Percentiles rank a stretch among this genome's conserved stretches.
These are phyloP conservation scores for Nomada lathburiana DNA, from an alignment of 2,888 invertebrate genomes.

Conservation along the genomic window DNA sequence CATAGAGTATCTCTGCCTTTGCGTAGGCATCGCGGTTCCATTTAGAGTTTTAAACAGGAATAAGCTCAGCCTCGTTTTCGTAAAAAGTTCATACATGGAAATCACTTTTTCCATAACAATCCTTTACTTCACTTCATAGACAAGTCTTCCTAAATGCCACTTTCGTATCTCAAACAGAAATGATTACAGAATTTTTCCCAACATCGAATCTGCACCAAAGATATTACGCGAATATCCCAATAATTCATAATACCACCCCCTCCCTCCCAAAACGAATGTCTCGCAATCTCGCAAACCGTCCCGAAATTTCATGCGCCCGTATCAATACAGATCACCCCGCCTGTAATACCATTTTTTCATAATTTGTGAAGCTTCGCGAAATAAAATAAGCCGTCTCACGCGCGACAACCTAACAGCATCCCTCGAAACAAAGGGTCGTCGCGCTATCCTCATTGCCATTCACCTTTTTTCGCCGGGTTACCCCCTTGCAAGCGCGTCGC, in stretches of 20 bases:
- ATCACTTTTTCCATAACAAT: neutral
- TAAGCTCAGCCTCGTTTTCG: neutral
- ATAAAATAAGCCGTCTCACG: neutral
- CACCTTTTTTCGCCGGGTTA: conserved; percentile 7
- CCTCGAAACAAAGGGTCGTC: conserved; percentile 29
- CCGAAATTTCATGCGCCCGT: no score
- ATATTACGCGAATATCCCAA: no score
- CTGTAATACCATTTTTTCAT: no score
- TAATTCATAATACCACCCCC: no score
- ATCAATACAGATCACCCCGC: no score
- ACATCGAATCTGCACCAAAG: no score
- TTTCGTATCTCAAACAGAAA: no score
- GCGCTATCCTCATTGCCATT: conserved; percentile 26
- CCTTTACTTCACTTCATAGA: no score
- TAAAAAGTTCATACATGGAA: neutral
- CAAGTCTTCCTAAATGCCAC: no score
- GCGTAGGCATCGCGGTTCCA: neutral
- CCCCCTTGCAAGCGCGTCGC: conserved; percentile 8
- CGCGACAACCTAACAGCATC: neutral
- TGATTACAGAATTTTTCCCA: no score
- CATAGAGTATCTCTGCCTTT: neutral
- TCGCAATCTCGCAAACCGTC: no score
- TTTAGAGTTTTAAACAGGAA: neutral
- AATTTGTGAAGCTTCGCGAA: neutral
- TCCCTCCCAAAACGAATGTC: no score